Conservation (phyloP, 2,797 vertebrate genomes). For the Neosilurus hyrtlii region DNA sequence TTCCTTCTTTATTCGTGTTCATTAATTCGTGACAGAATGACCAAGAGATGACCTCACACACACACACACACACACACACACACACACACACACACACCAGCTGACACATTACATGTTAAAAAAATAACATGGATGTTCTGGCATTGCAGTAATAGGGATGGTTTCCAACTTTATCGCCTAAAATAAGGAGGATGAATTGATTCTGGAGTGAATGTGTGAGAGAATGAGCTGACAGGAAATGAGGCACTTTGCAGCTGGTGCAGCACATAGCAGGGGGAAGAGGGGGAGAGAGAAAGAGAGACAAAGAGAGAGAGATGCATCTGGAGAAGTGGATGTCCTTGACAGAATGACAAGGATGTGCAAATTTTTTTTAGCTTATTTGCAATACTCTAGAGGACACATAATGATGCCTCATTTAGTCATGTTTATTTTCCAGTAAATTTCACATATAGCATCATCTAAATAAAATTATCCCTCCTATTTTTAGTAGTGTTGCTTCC, state of each 20-base stretch:
- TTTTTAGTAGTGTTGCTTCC: slow-evolving; percentile 6
- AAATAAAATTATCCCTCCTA: slow-evolving; percentile 1
- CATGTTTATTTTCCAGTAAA: slow-evolving; percentile 17
- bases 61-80: background rate
- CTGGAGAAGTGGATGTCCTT: slow-evolving; percentile 45
- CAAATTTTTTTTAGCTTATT: slow-evolving; percentile 26
- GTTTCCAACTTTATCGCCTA: slow-evolving; percentile 18
- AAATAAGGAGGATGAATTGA: slow-evolving; percentile 20
- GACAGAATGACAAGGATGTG: slow-evolving; percentile 23
- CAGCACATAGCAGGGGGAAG: slow-evolving; percentile 34
- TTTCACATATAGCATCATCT: slow-evolving; percentile 18
- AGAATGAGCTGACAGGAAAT: slow-evolving; percentile 48
- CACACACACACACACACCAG: slow-evolving; percentile 1
- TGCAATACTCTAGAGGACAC: slow-evolving; percentile 18
- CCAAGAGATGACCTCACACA: background rate
- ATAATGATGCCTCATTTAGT: slow-evolving; percentile 30
- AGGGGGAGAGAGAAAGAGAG: slow-evolving; percentile 22
- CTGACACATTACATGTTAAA: slow-evolving; percentile 8
- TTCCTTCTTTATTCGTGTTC: background rate
- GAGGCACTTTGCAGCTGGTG: slow-evolving; percentile 40
- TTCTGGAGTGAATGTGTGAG: slow-evolving; percentile 41
- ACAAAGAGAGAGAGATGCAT: slow-evolving; percentile 37
- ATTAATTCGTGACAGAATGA: background rate
- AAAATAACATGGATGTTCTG: background rate
- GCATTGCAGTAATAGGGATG: slow-evolving; percentile 13